Conservation (phyloP, 1,140 invertebrate species). For the Halyomorpha halys region DNA sequence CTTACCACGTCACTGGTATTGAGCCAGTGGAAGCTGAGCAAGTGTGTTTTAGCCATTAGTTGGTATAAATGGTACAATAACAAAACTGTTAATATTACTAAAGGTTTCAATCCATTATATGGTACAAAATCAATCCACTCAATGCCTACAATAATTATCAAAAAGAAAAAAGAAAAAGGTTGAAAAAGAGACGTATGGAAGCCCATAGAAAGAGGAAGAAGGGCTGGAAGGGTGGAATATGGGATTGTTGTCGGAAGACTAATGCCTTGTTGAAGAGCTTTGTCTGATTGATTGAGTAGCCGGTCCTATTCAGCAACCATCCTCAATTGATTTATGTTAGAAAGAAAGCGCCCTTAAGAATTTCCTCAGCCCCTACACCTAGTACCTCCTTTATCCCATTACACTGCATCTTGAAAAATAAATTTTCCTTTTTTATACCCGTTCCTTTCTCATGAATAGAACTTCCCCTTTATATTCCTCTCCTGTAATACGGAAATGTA, state of each 20-base stretch:
- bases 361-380: neutral
- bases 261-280: neutral
- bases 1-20: too few species aligned
- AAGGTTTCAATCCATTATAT: too few species aligned
- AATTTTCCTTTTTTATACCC: conserved; percentile 7
- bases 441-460: conserved; percentile 1
- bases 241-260: neutral
- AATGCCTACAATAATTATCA: too few species aligned
- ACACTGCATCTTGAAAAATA: conserved; percentile 4
- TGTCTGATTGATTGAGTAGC: conserved; percentile 4
- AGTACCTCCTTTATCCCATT: conserved; percentile 3
- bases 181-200: too few species aligned
- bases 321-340: conserved; percentile 12
- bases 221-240: too few species aligned
- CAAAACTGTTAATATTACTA: too few species aligned
- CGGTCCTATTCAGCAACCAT: neutral
- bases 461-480: neutral
- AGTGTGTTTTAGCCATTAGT: too few species aligned
- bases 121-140: too few species aligned
- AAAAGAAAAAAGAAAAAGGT: too few species aligned
- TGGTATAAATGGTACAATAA: too few species aligned
- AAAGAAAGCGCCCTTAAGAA: conserved; percentile 2
- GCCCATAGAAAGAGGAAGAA: too few species aligned
- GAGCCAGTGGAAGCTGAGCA: too few species aligned
- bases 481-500: neutral